phyloP scores from a whole-genome alignment of 2,888 invertebrate genomes.

The Clivina fossor region DNA sequence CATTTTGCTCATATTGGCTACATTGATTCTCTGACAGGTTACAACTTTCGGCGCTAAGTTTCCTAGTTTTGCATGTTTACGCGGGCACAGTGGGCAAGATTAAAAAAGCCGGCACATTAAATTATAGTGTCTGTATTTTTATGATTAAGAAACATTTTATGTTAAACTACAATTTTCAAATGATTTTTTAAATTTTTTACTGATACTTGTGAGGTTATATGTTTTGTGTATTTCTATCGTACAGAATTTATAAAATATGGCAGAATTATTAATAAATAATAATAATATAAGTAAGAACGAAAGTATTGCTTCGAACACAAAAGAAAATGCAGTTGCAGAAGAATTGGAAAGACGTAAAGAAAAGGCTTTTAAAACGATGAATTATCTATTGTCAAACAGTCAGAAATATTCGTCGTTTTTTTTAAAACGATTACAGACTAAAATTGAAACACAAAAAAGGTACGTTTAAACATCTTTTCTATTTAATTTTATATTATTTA shows the following conservation, averaged over 20 bases:
- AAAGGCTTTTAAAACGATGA: conserved; percentile 19
- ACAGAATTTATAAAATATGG: background rate
- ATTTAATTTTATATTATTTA: background rate
- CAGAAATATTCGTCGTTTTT: conserved; percentile 20
- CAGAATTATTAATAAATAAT: background rate
- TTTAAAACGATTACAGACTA: background rate
- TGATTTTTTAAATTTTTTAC: conserved; percentile 2
- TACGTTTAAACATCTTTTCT: background rate
- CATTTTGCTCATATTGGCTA: no score
- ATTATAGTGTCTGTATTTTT: no score
- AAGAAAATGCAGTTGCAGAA: no score
- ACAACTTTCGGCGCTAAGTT: no score
- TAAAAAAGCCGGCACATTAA: no score
- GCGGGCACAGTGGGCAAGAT: no score
- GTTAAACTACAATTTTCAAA: no score
- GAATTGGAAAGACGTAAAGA: conserved; percentile 10
- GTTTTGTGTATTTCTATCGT: background rate
- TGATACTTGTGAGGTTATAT: background rate
- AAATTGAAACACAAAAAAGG: background rate
- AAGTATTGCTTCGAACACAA: no score
- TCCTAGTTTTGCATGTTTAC: no score
- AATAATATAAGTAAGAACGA: background rate
- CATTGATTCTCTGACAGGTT: no score
- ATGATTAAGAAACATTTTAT: no score
- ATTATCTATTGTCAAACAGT: conserved; percentile 20